Percentiles rank a stretch among this genome's conserved stretches.
Conservation (phyloP, 2,888 invertebrate species). For the Harpagoxenus sublaevis region DNA sequence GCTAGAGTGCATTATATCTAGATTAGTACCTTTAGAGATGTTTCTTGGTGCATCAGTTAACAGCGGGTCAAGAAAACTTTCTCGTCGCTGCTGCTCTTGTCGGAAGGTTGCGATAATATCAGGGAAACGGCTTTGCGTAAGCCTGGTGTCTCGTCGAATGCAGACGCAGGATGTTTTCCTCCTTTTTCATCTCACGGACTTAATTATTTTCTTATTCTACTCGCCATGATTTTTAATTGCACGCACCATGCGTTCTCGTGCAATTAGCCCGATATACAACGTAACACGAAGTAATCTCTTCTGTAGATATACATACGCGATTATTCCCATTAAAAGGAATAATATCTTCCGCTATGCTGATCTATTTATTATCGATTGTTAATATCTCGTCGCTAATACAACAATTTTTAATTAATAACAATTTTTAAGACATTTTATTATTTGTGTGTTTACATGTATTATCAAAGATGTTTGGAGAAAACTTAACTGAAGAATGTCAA, state of each 20-base stretch:
- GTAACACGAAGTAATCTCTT: conserved; percentile 17
- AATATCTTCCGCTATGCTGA: conserved; percentile 1
- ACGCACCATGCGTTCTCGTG: conserved; percentile 35
- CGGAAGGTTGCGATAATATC: conserved; percentile 46
- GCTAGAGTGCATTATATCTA: not conserved
- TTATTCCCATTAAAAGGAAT: conserved; percentile 14
- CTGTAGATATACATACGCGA: not conserved
- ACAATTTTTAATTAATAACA: not conserved
- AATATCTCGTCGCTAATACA: not conserved
- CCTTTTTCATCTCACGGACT: conserved; percentile 17
- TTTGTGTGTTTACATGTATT: not conserved
- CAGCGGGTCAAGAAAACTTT: conserved; percentile 43
- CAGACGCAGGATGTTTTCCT: conserved; percentile 12
- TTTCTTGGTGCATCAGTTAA: conserved; percentile 3
- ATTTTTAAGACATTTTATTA: not conserved
- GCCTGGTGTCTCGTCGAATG: conserved; percentile 11
- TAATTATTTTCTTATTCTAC: conserved; percentile 39
- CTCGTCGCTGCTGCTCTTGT: conserved; percentile 42
- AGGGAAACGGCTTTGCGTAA: conserved; percentile 50
- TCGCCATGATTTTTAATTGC: conserved; percentile 30
- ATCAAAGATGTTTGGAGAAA: not conserved
- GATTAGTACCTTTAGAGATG: not conserved
- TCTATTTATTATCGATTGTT: not conserved
- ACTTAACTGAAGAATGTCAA: not conserved
- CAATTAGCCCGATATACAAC: conserved; percentile 33